Evolutionary conservation across 2,113 vertebrate species (phyloP), one percentile per base, ranked within the genome.

Genomic region (Pantherophis guttatus): DNA sequence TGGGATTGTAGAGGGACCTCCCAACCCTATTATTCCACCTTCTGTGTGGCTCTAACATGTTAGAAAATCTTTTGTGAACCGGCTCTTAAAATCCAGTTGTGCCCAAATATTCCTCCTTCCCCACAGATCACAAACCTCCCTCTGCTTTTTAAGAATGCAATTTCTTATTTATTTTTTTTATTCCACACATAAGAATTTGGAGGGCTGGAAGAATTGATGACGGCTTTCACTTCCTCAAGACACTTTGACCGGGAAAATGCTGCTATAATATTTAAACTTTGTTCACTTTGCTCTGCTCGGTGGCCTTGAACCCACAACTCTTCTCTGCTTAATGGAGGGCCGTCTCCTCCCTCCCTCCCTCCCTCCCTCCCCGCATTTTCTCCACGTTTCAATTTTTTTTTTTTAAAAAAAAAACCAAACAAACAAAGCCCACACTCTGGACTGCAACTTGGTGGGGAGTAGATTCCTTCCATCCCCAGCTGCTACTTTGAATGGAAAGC

Each of bases 401-500:
- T 50, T 50, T n/a, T n/a, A n/a, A 5, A 48, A 5, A 65, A 65
- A 86, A 48, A 87, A 59, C 44, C 10, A 70, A 39, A 19, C 54
- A 87, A 87, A 70, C 59, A 52, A 93, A 70, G 21, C 57, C 29
- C 65, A 29, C 33, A 75, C 23, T 62, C 92, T 92, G 89, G 55
- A 89, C 21, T 11, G 8, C 11, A 24, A 48, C 65, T 33, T 92
- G 70, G 57, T 29, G 17, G 55, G 87, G 87, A 86, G 10, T 9
- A 81, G 65, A 33, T 53, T 3, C 33, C 75, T 59, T 90, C 88
- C 4, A 93, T 29, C 90, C 93, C 52, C 96, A 96, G 96, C 96
- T 97, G 96, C 95, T 89, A 95, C 96, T 96, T 96, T 95, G 94
- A 95, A 94, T 94, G 23, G 92, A 39, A 90, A 93, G 94, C 92